Base-by-base conservation (phyloP, 92 coral and sea anemone species). In the Blastomussa wellsi region DNA sequence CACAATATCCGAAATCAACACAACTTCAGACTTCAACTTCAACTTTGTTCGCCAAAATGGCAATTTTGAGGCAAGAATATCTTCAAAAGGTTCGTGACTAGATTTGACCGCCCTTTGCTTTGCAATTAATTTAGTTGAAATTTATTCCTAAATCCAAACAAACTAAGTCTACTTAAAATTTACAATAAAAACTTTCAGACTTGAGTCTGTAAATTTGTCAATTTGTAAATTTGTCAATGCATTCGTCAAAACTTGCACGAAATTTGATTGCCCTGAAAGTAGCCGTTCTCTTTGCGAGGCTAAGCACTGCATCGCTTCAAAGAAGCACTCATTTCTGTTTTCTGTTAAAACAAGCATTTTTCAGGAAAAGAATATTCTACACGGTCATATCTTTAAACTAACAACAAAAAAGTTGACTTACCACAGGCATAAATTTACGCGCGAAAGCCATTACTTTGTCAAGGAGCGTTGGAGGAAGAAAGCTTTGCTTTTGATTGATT, bases 391-490 rank as follows among this genome's bases (percentile, higher is more conserved):
- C 55, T n/a, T 35, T 52, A 15, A 49, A 49, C 35, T 74, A 35
- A 12, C 42, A 60, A 38, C 22, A 49, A 5, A 53, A 44, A 68
- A 44, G 24, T 66, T 47, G 39, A 68, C 76, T 69, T 35, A 70
- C 86, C 78, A 82, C 86, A 12, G 86, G 79, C 86, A 82, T 82
- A 70, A 82, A 82, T 82, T 82, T 82, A 44, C 86, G 51, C 38
- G 86, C 53, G 42, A 82, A 82, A 37, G 86, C 86, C 86, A 82
- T 82, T 17, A 19, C 52, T 3, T 49, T 49, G 78, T 42, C 10
- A 48, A 47, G 66, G 28, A 4, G 36, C 37, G 78, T 28, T 1
- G 0, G 14, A 38, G 74, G 39, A 53, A 70, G 39, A 53, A 82
- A 82, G 36, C 29, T 7, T 22, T 6, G 11, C 52, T 48, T 13